Evolutionary conservation across 2,797 vertebrate genomes (phyloP), one percentile per base, ranked within the genome.

Genomic region (Eurystomus glaucurus): DNA sequence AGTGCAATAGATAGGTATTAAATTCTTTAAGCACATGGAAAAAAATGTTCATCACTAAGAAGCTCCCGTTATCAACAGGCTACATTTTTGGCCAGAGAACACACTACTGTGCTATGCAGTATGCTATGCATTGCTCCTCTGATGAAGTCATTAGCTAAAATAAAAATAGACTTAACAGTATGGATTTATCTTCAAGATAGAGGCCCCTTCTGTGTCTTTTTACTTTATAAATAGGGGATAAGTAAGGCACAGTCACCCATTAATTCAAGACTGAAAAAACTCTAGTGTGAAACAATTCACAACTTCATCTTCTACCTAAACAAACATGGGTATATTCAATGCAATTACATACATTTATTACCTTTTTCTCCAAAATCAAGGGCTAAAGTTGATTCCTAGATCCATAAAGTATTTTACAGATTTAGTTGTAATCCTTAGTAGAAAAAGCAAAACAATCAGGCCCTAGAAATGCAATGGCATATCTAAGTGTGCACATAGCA

Each of bases 1-100:
- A 16, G 19, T 14, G 28, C 22, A 70, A n/a, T 0, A 65, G 4
- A 1, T 0, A 66, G 7, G 4, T 48, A 77, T 43, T 29, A 84
- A 60, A 68, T 54, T 76, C n/a, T 76, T 66, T 18, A 69, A 65
- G 31, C 15, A 50, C 60, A 75, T 16, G 7, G 11, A 33, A 66
- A 62, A 28, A 10, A 23, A 10, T 3, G 10, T 29, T 76, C 29
- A 69, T 14, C 12, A 46, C 18, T 28, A 62, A 76, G 26, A 33
- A 64, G n/a, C 12, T 80, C 11, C 14, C 0, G 1, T 52, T 58
- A 80, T 46, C 81, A 85, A 33, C 15, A 19, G 35, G 37, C 28
- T 57, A 29, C 1, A 1, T 31, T 72, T 87, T 5, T 45, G 35
- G 43, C 31, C 33, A 86, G 75, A 66, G 60, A 85, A 64, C 20